Base-by-base conservation (phyloP, 2,113 vertebrate species). In the Paradoxurus hermaphroditus region DNA sequence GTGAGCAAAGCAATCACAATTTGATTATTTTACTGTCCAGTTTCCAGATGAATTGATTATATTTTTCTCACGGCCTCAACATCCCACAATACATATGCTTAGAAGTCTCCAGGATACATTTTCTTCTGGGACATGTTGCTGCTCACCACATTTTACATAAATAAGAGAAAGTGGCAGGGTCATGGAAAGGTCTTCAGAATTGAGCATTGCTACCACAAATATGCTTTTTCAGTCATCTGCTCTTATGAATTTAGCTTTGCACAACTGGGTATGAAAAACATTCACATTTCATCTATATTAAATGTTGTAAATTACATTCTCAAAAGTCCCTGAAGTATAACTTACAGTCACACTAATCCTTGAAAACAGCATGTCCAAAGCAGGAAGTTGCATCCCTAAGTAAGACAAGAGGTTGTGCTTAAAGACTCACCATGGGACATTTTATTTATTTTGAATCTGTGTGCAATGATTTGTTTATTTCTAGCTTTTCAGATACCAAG, bases 241-340 rank as follows among this genome's bases (percentile, higher is more conserved):
- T 31, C 7, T 67, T 91, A 90, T 63, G 53, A 27, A 70, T 91
- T 92, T 77, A 91, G 81, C 36, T 94, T 82, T 86, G 67, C n/a
- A 53, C 44, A 96, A 84, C 67, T 96, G 53, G 1, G 8, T 95
- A 44, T 86, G 56, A 94, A 90, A 96, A 96, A 31, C 72, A 86
- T 89, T 88, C 53, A 49, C 63, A 73, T 95, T 97, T 97, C n/a
- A 86, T 97, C 51, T 89, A 75, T 86, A 97, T 94, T 97, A 96
- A 97, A 68, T 96, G 86, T 86, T 97, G 67, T 95, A 96, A 98
- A 97, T 95, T 91, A 89, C 46, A 90, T 91, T 92, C 90, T 95
- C 96, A 86, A 86, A 92, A 94, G 63, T 89, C 93, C 41, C 70
- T 95, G 83, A 91, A 82, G 86, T 95, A 13, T 89, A 85, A 62